Conservation (phyloP, 1,140 invertebrate species). For the Lucilia sericata region DNA sequence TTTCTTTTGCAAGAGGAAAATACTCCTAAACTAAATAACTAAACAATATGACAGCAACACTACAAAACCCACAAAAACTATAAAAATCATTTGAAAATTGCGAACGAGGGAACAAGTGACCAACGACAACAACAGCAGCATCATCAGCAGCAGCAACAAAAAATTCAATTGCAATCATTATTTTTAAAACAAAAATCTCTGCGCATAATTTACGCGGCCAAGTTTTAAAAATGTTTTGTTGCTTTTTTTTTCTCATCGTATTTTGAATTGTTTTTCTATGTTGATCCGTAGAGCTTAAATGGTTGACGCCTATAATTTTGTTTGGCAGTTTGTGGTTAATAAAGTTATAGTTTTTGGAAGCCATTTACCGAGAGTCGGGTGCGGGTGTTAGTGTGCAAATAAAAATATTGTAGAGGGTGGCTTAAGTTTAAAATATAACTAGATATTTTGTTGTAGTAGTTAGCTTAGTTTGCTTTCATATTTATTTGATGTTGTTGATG, state of each 20-base stretch:
- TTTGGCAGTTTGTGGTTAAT: constrained; percentile 28
- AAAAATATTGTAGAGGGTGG: background rate
- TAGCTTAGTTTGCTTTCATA: background rate
- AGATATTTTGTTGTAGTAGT: background rate
- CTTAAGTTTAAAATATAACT: constrained; percentile 17
- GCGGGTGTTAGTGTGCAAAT: background rate
- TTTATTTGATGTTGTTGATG: background rate
- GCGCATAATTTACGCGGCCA: constrained; percentile 28
- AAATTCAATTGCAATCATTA: constrained; percentile 33
- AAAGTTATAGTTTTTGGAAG: constrained; percentile 5
- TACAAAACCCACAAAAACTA: constrained; percentile 31
- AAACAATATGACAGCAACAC: background rate
- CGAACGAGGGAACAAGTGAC: background rate
- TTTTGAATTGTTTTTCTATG: constrained; percentile 27
- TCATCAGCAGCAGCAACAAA: background rate
- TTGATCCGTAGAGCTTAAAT: constrained; percentile 33
- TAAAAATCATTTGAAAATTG: background rate
- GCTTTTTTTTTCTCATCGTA: background rate
- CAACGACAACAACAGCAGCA: constrained; percentile 12
- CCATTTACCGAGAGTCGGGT: background rate
- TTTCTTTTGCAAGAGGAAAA: background rate
- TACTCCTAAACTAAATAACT: constrained; percentile 32
- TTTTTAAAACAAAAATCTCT: constrained; percentile 9
- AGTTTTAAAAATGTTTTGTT: background rate
- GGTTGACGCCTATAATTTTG: constrained; percentile 36